Percentiles rank a stretch among this genome's conserved stretches.
Conservation (phyloP, 2,113 vertebrate species). For the Tretioscincus oriximinensis region DNA sequence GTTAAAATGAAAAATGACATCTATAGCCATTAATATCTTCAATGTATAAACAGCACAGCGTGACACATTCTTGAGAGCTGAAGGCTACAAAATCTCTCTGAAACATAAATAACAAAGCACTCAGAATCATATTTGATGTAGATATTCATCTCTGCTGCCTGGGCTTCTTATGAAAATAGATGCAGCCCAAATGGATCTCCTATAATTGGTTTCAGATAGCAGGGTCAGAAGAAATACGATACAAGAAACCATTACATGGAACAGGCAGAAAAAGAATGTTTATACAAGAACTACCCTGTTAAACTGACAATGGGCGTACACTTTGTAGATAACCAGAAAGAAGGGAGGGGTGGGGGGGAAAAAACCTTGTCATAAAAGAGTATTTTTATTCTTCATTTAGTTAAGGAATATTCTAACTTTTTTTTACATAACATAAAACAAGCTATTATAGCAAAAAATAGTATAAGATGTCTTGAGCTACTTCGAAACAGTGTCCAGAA, state of each 20-base stretch:
- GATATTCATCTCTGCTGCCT: constrained; percentile 96
- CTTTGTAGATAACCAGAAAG: constrained; percentile 75
- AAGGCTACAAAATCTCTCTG: constrained; percentile 85
- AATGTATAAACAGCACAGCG: constrained; percentile 97
- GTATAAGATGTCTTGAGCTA: constrained; percentile 3
- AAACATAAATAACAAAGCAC: constrained; percentile 99
- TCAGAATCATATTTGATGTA: constrained; percentile 99
- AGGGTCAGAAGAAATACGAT: constrained; percentile 95
- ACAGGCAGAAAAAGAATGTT: constrained; percentile 94
- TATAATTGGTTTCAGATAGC: constrained; percentile 99
- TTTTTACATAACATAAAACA: constrained; percentile 45
- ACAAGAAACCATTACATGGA: constrained; percentile 92
- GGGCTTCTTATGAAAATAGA: constrained; percentile 97
- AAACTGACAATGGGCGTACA: constrained; percentile 78
- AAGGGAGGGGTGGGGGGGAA: not conserved
- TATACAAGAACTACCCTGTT: constrained; percentile 92
- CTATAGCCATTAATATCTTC: constrained; percentile 94
- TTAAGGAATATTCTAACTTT: constrained; percentile 46
- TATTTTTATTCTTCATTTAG: constrained; percentile 61
- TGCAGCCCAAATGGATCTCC: constrained; percentile 97
- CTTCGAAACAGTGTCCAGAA: constrained; percentile 12
- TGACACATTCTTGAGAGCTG: constrained; percentile 97
- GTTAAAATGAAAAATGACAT: constrained; percentile 93
- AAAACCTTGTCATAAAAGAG: constrained; percentile 64
- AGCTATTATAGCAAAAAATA: constrained; percentile 31